phyloP scores from a whole-genome alignment of 1,140 invertebrate genomes.

The Drosophila sproati region DNA sequence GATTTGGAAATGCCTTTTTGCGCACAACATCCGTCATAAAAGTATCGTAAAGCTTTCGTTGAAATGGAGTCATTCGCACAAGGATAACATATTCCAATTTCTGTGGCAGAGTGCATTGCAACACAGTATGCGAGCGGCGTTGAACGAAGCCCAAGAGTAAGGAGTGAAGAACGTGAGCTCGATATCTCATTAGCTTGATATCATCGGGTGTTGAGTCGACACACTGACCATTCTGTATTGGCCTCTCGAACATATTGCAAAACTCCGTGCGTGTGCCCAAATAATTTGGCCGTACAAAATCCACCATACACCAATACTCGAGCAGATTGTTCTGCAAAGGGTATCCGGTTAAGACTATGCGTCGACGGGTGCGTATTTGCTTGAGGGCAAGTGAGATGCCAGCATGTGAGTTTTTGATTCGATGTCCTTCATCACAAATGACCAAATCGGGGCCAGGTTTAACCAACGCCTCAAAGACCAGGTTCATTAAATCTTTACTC shows the following conservation, averaged over 20 bases:
- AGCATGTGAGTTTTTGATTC: slow-evolving; percentile 98
- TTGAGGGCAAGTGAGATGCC: slow-evolving; percentile 96
- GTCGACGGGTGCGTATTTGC: slow-evolving; percentile 94
- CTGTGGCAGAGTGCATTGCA: slow-evolving; percentile 93
- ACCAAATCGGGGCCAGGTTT: slow-evolving; percentile 97
- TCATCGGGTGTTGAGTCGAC: slow-evolving; percentile 96
- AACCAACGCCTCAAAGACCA: slow-evolving; percentile 94
- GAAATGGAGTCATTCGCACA: slow-evolving; percentile 94
- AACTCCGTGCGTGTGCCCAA: slow-evolving; percentile 97
- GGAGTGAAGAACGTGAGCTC: slow-evolving; percentile 95
- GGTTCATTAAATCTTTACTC: slow-evolving; percentile 93
- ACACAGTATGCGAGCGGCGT: slow-evolving; percentile 93
- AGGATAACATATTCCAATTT: slow-evolving; percentile 97
- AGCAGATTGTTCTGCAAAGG: slow-evolving; percentile 98
- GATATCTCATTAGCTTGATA: slow-evolving; percentile 94
- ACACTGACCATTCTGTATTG: slow-evolving; percentile 97
- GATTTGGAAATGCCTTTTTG: slow-evolving; percentile 95
- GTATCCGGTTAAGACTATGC: slow-evolving; percentile 97
- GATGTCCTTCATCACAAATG: slow-evolving; percentile 97
- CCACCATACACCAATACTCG: slow-evolving; percentile 99
- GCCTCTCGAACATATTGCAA: slow-evolving; percentile 97
- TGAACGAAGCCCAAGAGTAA: slow-evolving; percentile 96
- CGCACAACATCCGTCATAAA: slow-evolving; percentile 97
- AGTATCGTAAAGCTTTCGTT: slow-evolving; percentile 93
- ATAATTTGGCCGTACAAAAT: slow-evolving; percentile 97